Base-by-base conservation (phyloP, 1,140 invertebrate genomes). In the Brachionus rotundiformis region DNA sequence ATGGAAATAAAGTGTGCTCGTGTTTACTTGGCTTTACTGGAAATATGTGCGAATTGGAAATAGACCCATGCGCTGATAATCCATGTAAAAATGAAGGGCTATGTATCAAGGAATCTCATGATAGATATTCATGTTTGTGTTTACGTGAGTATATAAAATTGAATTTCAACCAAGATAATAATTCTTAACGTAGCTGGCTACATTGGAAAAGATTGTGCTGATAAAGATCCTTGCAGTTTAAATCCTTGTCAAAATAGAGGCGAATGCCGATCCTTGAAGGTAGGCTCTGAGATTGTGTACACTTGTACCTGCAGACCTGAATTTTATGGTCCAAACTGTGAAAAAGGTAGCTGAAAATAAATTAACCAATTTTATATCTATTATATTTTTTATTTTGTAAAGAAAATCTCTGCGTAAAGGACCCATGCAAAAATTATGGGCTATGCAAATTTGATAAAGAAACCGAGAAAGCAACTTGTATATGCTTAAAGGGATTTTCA, bases 81-180 rank as follows among this genome's bases (percentile, higher is more conserved):
- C 36, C 39, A 13, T 73, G 68, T 27, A 73, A 73, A 73, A 73
- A 73, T 73, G 36, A 73, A n/a, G 68, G n/a, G 8, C 27, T 73
- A 13, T 73, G 68, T 23, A 29, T 73, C 25, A 41, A 41, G 36
- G 39, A 73, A 44, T 44, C 68, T 13, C 19, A 41, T 13, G 13
- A 73, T 4, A 23, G 41, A 73, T 44, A 13, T 31, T 73, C 68
- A 3, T 73, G 68, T 27, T 10, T 73, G 3, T 73, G 68, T 29
- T 7, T 73, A 73, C 68, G 68, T 73, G 29, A 47, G 8, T 44
- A 13, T 25, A 25, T 25, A 23, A 2, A 4, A 19, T 44, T 73
- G 7, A 7, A 36, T 5, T 11, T 36, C 16, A 3, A 19, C 3
- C 0, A 29, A 10, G 0, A 27, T 29, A 10, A 31, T 8, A 11